These are phyloP conservation scores for Ennomos erosarius DNA, from an alignment of 2,888 invertebrate species.

Conservation along the genomic window DNA sequence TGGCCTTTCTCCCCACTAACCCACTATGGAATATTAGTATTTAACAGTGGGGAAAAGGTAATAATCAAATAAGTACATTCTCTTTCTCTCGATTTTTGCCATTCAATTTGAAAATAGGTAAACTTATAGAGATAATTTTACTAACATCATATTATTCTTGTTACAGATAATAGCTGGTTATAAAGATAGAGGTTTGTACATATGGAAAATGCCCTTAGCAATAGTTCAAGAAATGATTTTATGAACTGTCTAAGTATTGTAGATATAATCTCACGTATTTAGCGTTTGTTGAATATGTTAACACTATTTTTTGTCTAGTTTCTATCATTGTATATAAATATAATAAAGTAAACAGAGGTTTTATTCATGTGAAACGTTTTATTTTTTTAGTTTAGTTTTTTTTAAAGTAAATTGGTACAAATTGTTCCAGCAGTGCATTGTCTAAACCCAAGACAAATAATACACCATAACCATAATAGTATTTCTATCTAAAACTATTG, in stretches of 20 bases:
- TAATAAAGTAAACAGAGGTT: constrained; percentile 24
- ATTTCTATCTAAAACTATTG: no score
- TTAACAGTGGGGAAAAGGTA: no score
- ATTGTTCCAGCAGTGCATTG: no score
- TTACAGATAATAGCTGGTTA: constrained; percentile 88
- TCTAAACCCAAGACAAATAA: no score
- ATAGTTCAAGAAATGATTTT: constrained; percentile 80
- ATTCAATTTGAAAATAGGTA: no score
- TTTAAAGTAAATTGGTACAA: background rate
- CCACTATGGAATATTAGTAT: no score
- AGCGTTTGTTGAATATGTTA: constrained; percentile 32
- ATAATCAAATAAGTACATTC: no score
- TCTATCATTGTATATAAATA: constrained; percentile 39
- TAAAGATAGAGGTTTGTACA: constrained; percentile 87
- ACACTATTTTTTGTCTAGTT: constrained; percentile 35
- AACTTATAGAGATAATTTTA: background rate
- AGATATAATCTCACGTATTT: constrained; percentile 36
- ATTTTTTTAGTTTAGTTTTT: background rate
- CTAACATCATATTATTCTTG: constrained; percentile 42
- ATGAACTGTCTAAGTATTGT: constrained; percentile 48
- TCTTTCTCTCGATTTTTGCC: no score
- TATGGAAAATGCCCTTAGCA: constrained; percentile 86
- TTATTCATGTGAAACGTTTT: constrained; percentile 16
- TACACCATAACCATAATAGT: no score
- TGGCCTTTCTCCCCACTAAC: no score